These are phyloP conservation scores for Pristionchus japonicus DNA, from an alignment of 2,888 invertebrate species.

Conservation along the genomic window DNA sequence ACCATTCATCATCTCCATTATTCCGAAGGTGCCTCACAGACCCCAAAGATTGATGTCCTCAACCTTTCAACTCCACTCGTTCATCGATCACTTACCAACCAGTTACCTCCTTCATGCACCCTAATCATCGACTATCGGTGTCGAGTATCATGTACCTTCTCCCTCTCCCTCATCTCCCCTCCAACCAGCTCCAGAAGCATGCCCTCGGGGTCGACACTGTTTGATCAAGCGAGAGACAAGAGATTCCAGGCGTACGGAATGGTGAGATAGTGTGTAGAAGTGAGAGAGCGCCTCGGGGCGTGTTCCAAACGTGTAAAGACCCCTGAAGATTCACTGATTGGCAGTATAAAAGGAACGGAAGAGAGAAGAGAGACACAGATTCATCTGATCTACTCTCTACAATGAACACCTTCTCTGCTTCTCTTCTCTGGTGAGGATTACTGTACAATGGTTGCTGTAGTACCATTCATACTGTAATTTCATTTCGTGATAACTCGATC, in stretches of 20 bases:
- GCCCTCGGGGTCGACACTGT: conserved; percentile 12
- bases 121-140: background rate
- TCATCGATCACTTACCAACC: background rate
- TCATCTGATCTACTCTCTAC: conserved; percentile 4
- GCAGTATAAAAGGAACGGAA: background rate
- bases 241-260: background rate
- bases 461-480: background rate
- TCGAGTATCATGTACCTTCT: background rate
- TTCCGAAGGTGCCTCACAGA: too few species aligned
- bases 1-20: too few species aligned
- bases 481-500: background rate
- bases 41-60: too few species aligned
- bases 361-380: background rate
- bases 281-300: conserved; percentile 6
- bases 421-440: conserved; percentile 37
- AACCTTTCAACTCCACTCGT: background rate
- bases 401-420: conserved; percentile 34
- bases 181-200: conserved; percentile 24
- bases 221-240: background rate
- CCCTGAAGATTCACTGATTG: background rate
- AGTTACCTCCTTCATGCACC: background rate
- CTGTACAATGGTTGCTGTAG: background rate
- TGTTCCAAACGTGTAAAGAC: conserved; percentile 41
- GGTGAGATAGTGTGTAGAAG: background rate
- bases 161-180: background rate